A percentile compares a stretch with the other conserved stretches of the same genome.
Evolutionary conservation across 2,888 invertebrate species (phyloP).

Genomic region (Griposia aprilina): DNA sequence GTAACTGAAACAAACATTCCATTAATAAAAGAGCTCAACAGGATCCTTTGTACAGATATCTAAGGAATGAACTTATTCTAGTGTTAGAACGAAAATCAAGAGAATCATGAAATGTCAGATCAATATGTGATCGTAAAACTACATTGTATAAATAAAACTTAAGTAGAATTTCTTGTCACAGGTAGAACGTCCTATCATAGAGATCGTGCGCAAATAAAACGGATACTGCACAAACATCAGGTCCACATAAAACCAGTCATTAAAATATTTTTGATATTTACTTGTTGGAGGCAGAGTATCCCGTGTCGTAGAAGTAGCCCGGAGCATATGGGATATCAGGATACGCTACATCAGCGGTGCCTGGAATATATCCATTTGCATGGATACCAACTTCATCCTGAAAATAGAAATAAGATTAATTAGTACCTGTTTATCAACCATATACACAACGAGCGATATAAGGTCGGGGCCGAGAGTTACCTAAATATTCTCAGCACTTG

Average conservation of each 20-base stretch:
- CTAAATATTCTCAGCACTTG: no score
- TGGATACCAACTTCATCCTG: slow-evolving; percentile 78
- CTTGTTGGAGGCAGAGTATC: slow-evolving; percentile 78
- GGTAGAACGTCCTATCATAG: neutral
- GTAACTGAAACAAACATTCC: slow-evolving; percentile 76
- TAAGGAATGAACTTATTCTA: slow-evolving; percentile 7
- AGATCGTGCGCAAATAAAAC: neutral
- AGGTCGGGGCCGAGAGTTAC: neutral
- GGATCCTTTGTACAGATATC: neutral
- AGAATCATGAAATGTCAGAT: neutral
- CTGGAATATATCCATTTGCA: slow-evolving; percentile 77
- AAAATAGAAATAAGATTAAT: slow-evolving; percentile 13
- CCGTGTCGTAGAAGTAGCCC: slow-evolving; percentile 81
- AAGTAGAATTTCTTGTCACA: neutral
- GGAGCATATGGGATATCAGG: slow-evolving; percentile 87
- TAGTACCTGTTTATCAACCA: neutral
- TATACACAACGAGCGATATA: no score
- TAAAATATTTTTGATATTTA: slow-evolving; percentile 62
- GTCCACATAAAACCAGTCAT: neutral
- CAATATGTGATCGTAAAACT: slow-evolving; percentile 12
- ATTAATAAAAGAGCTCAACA: neutral
- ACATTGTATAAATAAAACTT: neutral
- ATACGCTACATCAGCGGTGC: slow-evolving; percentile 80
- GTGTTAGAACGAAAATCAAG: slow-evolving; percentile 4
- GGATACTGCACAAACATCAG: neutral